phyloP scores from a whole-genome alignment of 2,797 vertebrate genomes.

The Mallotus villosus region DNA sequence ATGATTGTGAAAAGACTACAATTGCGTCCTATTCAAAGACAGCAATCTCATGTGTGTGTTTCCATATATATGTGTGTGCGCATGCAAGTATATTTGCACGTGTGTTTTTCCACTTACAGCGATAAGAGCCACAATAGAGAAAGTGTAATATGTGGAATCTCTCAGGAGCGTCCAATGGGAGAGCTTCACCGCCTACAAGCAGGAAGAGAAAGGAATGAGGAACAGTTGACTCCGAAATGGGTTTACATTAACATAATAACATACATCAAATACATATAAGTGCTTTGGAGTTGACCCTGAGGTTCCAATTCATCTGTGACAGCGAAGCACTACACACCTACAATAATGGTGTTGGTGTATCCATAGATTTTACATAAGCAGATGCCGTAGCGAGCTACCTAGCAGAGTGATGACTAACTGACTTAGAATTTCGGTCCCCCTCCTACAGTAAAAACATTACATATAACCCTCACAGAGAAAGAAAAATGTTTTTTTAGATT shows the following conservation, averaged over 20 bases:
- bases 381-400: constrained; percentile 32
- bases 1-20: neutral
- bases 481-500: neutral
- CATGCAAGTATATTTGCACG: neutral
- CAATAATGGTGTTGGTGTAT: constrained; percentile 26
- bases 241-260: neutral
- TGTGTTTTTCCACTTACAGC: constrained; percentile 70
- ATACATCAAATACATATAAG: constrained; percentile 38
- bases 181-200: constrained; percentile 84
- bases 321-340: constrained; percentile 33
- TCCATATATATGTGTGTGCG: neutral
- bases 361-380: constrained; percentile 46
- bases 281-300: constrained; percentile 30
- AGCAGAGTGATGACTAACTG: constrained; percentile 44
- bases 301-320: constrained; percentile 24
- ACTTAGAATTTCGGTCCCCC: constrained; percentile 10
- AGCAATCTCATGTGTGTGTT: too few species aligned
- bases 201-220: constrained; percentile 18
- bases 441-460: neutral
- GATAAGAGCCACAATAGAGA: constrained; percentile 88
- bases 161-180: constrained; percentile 90
- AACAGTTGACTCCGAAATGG: neutral
- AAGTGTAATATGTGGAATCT: constrained; percentile 88
- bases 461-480: neutral
- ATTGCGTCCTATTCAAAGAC: neutral